Conservation (phyloP, 2,888 invertebrate species). For the Orchesella flavescens region DNA sequence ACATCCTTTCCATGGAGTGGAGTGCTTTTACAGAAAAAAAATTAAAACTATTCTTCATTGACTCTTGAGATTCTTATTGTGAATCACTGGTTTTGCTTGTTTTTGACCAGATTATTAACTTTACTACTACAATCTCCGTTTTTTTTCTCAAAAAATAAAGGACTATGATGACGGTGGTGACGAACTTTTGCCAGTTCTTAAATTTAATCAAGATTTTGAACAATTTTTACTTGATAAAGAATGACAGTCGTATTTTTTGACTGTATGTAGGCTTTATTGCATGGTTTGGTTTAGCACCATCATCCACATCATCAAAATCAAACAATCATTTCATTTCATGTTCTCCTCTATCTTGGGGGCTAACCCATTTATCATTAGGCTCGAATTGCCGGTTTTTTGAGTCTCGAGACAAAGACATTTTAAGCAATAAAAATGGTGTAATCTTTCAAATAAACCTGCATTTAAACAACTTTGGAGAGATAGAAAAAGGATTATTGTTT, state of each 20-base stretch:
- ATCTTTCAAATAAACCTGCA: conserved; percentile 23
- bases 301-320: not conserved
- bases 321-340: not conserved
- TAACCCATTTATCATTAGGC: conserved; percentile 1
- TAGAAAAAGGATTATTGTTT: conserved; percentile 18
- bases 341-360: not conserved
- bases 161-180: not conserved
- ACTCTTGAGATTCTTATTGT: not conserved
- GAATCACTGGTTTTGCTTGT: conserved; percentile 46
- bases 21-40: conserved; percentile 4
- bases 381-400: conserved; percentile 11
- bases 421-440: conserved; percentile 31
- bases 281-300: not conserved
- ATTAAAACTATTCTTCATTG: not conserved
- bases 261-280: too few relatives aligned
- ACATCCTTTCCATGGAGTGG: not conserved
- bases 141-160: too few relatives aligned
- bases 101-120: conserved; percentile 12
- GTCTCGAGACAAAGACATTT: conserved; percentile 13
- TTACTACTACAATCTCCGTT: too few relatives aligned
- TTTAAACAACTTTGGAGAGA: conserved; percentile 26
- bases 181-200: not conserved
- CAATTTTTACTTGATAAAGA: not conserved
- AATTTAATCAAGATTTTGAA: not conserved
- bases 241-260: not conserved